Percentiles rank a stretch among this genome's conserved stretches.
Conservation (phyloP, 2,113 vertebrate species). For the Festucalex cinctus region DNA sequence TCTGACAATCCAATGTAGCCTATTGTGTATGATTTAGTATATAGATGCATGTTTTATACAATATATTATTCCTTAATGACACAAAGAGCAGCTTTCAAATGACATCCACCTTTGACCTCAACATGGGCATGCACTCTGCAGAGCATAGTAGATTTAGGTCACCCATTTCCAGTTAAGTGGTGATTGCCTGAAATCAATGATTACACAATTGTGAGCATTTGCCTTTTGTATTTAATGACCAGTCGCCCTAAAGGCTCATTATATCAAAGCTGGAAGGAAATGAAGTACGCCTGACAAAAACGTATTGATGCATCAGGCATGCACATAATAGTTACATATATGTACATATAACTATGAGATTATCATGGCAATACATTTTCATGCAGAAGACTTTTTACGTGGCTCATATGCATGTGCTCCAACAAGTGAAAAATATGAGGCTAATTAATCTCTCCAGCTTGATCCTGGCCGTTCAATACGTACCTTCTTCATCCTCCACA, state of each 20-base stretch:
- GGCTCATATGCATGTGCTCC: not conserved
- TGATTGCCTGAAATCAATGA: not conserved
- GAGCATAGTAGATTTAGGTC: not conserved
- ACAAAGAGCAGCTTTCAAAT: not conserved
- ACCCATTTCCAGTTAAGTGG: not conserved
- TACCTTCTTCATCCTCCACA: constrained; percentile 28
- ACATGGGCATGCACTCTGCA: not conserved
- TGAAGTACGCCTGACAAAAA: not conserved
- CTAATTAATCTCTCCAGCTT: constrained; percentile 46
- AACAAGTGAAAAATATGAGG: constrained; percentile 20
- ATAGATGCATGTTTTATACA: not conserved
- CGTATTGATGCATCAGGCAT: no score
- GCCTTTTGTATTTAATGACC: constrained; percentile 1
- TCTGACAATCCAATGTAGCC: not conserved
- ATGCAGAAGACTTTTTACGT: not conserved
- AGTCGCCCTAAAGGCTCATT: not conserved
- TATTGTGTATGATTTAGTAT: not conserved
- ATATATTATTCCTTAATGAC: not conserved
- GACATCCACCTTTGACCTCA: not conserved
- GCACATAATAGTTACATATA: no score
- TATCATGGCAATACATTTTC: not conserved
- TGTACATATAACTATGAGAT: not conserved
- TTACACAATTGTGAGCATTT: not conserved
- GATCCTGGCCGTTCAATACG: constrained; percentile 13
- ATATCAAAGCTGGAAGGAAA: not conserved